Percentiles rank a stretch among this genome's conserved stretches.
phyloP scores from a whole-genome alignment of 2,113 vertebrate species.

The Lates calcarifer region DNA sequence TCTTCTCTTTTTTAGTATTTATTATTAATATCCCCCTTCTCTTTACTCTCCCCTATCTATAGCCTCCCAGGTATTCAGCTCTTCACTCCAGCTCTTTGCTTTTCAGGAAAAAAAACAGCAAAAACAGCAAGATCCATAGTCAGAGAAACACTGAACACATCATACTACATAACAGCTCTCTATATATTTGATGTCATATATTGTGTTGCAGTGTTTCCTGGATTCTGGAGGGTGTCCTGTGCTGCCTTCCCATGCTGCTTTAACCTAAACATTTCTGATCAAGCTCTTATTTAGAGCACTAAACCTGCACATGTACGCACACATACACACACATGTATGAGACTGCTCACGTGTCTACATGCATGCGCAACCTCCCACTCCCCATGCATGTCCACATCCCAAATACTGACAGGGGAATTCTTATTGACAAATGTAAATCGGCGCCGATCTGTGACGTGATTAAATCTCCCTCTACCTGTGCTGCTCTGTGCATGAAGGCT shows the following conservation, averaged over 20 bases:
- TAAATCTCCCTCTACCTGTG: background rate
- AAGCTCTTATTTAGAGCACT: conserved; percentile 17
- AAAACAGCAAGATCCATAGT: background rate
- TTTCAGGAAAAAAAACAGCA: conserved; percentile 3
- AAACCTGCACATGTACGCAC: background rate
- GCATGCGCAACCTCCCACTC: conserved; percentile 57
- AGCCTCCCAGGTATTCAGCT: background rate
- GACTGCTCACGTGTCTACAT: conserved; percentile 53
- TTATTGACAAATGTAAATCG: conserved; percentile 59
- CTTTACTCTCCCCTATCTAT: background rate
- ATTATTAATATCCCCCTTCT: background rate
- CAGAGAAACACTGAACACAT: conserved; percentile 7
- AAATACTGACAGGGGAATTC: conserved; percentile 41
- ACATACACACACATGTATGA: conserved; percentile 19
- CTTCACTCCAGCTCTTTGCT: background rate
- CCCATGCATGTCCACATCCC: conserved; percentile 43
- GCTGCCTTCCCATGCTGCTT: background rate
- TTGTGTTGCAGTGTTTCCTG: conserved; percentile 24
- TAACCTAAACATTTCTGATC: conserved; percentile 27
- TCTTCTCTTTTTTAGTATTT: background rate
- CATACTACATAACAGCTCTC: background rate
- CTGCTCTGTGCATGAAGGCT: background rate
- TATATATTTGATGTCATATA: conserved; percentile 11
- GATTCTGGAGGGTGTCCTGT: conserved; percentile 13
- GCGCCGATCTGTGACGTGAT: conserved; percentile 33